These are phyloP conservation scores for Rhinophrynus dorsalis DNA, from an alignment of 2,797 vertebrate species.

Conservation along the genomic window DNA sequence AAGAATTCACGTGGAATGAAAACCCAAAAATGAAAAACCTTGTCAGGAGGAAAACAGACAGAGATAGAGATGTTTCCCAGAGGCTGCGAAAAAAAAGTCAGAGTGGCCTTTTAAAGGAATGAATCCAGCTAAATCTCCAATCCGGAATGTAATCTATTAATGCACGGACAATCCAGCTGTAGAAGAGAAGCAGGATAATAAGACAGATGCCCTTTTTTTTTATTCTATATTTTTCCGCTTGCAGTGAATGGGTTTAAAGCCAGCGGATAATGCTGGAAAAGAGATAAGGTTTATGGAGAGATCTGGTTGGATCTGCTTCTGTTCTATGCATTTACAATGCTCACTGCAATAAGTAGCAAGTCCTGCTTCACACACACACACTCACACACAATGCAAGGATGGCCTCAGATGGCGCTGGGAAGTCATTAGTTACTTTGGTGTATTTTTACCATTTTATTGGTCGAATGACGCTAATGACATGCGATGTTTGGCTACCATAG, in stretches of 20 bases:
- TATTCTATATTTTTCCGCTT: not conserved
- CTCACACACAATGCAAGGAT: not conserved
- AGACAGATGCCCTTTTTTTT: slow-evolving; percentile 36
- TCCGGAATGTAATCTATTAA: slow-evolving; percentile 60
- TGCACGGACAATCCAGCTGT: slow-evolving; percentile 54
- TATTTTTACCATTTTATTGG: slow-evolving; percentile 17
- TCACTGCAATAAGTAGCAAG: slow-evolving; percentile 14
- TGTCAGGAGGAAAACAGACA: not conserved
- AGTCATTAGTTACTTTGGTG: slow-evolving; percentile 30
- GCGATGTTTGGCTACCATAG: slow-evolving; percentile 23
- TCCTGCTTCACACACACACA: not conserved
- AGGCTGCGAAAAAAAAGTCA: not conserved
- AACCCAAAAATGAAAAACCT: not conserved
- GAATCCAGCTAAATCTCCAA: slow-evolving; percentile 43
- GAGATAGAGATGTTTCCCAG: not conserved
- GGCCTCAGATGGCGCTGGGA: not conserved
- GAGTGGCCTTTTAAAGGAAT: slow-evolving; percentile 31
- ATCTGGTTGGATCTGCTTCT: not conserved
- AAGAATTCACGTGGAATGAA: not conserved
- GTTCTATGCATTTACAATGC: slow-evolving; percentile 7
- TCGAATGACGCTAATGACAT: slow-evolving; percentile 6
- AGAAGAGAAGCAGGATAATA: slow-evolving; percentile 47
- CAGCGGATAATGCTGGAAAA: slow-evolving; percentile 6
- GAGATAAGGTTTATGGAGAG: not conserved
- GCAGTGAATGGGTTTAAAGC: slow-evolving; percentile 1